Evolutionary conservation across 2,888 invertebrate species (phyloP), one percentile per base, ranked within the genome.

Genomic region (Brachyptera putata): DNA sequence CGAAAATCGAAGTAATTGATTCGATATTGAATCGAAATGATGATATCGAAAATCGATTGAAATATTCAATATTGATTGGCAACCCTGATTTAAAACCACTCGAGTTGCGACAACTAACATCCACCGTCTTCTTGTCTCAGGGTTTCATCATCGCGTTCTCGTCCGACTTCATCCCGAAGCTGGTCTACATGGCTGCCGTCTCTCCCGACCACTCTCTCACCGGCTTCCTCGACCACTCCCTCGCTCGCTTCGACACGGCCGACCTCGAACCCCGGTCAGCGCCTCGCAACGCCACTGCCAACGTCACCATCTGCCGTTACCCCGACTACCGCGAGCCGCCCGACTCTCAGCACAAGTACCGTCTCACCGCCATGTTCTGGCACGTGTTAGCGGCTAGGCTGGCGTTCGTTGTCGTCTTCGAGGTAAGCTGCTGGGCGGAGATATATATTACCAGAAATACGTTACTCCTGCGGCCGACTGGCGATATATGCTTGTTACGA

Each of bases 71-170:
- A n/a, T n/a, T n/a, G n/a, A n/a, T n/a, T n/a, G n/a, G n/a, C n/a
- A n/a, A n/a, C n/a, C n/a, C n/a, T n/a, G n/a, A n/a, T n/a, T n/a
- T n/a, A n/a, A n/a, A n/a, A n/a, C n/a, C n/a, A n/a, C n/a, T n/a
- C n/a, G n/a, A n/a, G n/a, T n/a, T n/a, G n/a, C n/a, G n/a, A n/a
- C n/a, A n/a, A n/a, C n/a, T n/a, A n/a, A 30, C 11, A 11, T 30
- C 11, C 30, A 41, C 64, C 11, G 63, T 57, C 59, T 61, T n/a
- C 48, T 63, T 57, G 67, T 77, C 78, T 14, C 74, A 96, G 96
- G 96, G 91, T 25, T 91, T 96, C 72, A 95, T 98, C 69, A 96
- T 98, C 72, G 95, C 96, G 7, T 94, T 98, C 76, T 96, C 97
- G 2, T 95, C 95, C 1, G 93, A 95, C 73, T 93, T 95, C 77